These are phyloP conservation scores for Loriculus beryllinus DNA, from an alignment of 2,797 vertebrate genomes.

Conservation along the genomic window DNA sequence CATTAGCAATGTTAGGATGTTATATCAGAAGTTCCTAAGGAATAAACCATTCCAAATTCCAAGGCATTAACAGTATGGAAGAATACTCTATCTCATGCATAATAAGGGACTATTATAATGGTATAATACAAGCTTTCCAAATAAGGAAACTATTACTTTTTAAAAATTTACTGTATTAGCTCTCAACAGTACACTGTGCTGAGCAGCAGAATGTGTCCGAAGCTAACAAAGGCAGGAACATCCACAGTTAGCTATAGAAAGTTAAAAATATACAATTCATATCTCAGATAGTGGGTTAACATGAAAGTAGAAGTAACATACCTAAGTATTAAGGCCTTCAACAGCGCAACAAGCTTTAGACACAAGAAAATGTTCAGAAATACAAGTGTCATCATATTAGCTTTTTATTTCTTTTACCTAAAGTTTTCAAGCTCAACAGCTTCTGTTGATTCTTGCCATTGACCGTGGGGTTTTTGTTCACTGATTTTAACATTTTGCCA, in stretches of 20 bases:
- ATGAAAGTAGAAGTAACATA: not conserved
- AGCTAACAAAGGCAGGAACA: not conserved
- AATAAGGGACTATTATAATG: not conserved
- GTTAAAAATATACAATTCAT: not conserved
- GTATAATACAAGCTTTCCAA: not conserved
- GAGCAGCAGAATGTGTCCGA: not conserved
- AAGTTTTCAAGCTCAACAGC: slow-evolving; percentile 85
- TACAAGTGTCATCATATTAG: not conserved
- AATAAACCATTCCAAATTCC: not conserved
- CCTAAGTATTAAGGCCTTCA: not conserved
- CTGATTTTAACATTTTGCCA: slow-evolving; percentile 51
- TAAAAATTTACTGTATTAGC: not conserved
- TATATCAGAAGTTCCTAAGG: not conserved
- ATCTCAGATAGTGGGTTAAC: not conserved
- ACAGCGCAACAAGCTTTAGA: not conserved
- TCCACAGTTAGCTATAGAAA: not conserved
- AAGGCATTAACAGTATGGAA: not conserved
- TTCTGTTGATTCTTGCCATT: slow-evolving; percentile 76
- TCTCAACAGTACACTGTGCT: not conserved
- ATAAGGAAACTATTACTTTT: not conserved
- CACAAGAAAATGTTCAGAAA: not conserved
- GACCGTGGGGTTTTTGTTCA: slow-evolving; percentile 48
- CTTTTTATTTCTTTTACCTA: slow-evolving; percentile 74
- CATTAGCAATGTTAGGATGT: not conserved
- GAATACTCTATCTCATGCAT: not conserved